Base-by-base conservation (phyloP, 2,797 vertebrate genomes). In the Balearica regulorum region DNA sequence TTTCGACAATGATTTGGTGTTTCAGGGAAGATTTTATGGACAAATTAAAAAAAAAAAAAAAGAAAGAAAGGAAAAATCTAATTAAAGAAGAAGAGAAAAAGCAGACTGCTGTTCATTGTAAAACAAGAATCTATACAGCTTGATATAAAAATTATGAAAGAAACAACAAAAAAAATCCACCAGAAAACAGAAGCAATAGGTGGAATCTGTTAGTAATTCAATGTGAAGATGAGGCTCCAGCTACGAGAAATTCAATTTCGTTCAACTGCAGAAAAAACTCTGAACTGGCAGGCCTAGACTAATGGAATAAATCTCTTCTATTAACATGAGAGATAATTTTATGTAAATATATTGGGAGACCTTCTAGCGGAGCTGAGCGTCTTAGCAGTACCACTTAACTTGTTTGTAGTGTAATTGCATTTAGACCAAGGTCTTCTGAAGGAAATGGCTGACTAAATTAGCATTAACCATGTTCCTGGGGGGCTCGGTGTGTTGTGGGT, bases 371-470 rank as follows among this genome's bases (percentile, higher is more conserved):
- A 91, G 90, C 96, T 68, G 89, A 94, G 86, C 94, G 69, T 98
- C 95, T 96, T 97, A 97, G 96, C 95, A 91, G 82, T 94, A 95
- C 98, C 92, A 95, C 97, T 98, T 98, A 97, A 97, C 97, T 98
- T 98, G 98, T 98, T 99, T 98, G 98, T 98, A 90, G 83, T 82
- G 89, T 98, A 98, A 98, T 98, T 98, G 97, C 98, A 98, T 98
- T 97, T 98, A 97, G 98, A 97, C 97, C 98, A 99, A 99, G 99
- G 99, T 98, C 99, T 98, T 98, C 91, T 98, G 98, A 99, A 99
- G 99, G 99, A 98, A 99, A 99, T 83, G 84, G 94, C 95, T 96
- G 98, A 98, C 98, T 98, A 98, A 99, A 99, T 99, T 99, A 99
- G 98, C 98, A 98, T 98, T 99, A 98, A 98, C 98, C 97, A 96